A percentile compares a stretch with the other conserved stretches of the same genome.
Evolutionary conservation across 1,140 invertebrate species (phyloP).

Genomic region (Drosophila malerkotliana): DNA sequence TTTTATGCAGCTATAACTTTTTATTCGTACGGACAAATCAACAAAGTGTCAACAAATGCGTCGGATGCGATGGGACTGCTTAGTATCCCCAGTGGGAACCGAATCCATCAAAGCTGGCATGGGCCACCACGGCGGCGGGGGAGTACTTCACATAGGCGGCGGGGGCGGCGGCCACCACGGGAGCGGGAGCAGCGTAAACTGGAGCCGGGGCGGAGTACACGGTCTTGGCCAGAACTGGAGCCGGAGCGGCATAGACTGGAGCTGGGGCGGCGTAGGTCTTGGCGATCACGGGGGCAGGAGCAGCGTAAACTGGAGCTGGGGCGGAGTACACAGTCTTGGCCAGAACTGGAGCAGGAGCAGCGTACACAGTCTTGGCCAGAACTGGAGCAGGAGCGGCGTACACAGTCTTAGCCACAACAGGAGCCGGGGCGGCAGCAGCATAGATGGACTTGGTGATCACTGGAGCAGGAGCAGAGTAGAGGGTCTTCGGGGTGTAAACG

Average conservation of each 20-base stretch:
- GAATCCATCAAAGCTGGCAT: constrained; percentile 85
- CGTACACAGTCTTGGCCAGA: constrained; percentile 65
- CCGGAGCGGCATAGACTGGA: constrained; percentile 75
- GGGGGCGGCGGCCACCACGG: constrained; percentile 69
- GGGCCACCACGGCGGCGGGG: constrained; percentile 85
- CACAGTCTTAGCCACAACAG: constrained; percentile 81
- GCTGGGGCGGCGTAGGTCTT: constrained; percentile 81
- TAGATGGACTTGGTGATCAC: constrained; percentile 64
- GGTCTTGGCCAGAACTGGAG: constrained; percentile 43
- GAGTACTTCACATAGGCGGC: constrained; percentile 84
- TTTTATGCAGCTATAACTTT: constrained; percentile 31
- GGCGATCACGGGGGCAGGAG: constrained; percentile 38
- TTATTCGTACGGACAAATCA: constrained; percentile 51
- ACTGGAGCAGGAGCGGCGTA: constrained; percentile 49
- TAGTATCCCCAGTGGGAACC: constrained; percentile 85
- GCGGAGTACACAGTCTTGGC: constrained; percentile 52
- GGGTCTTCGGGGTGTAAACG: constrained; percentile 83
- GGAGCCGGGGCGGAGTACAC: constrained; percentile 45
- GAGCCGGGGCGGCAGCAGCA: constrained; percentile 84
- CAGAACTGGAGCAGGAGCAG: constrained; percentile 54
- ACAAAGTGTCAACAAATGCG: constrained; percentile 58
- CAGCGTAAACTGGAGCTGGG: constrained; percentile 23
- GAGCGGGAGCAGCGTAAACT: constrained; percentile 44
- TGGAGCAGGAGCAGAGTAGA: constrained; percentile 75
- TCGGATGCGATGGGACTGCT: background rate